Conservation (phyloP, 2,797 vertebrate genomes). For the Anas georgica region DNA sequence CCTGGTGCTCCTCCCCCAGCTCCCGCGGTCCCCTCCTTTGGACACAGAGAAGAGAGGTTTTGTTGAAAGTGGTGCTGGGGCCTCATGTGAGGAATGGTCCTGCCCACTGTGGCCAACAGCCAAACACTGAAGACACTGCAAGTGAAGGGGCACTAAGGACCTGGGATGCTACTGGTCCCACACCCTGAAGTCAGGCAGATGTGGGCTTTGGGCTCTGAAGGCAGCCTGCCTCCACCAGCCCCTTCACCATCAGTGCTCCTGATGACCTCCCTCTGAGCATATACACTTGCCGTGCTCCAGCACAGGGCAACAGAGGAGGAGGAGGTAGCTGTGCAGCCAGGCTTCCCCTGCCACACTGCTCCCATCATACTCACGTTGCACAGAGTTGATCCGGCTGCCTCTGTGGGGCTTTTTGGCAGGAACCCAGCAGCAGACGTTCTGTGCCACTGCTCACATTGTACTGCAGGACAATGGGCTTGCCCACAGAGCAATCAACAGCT, state of each 20-base stretch:
- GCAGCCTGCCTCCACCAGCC: neutral
- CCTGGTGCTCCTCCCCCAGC: slow-evolving; percentile 23
- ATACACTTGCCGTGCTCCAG: rapidly evolving
- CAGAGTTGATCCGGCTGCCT: slow-evolving; percentile 48
- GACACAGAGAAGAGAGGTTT: neutral
- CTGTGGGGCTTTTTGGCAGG: slow-evolving; percentile 56
- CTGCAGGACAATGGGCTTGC: slow-evolving; percentile 40
- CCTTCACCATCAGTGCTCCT: neutral
- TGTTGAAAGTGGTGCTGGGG: neutral
- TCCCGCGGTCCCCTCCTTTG: neutral
- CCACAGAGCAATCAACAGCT: slow-evolving; percentile 1
- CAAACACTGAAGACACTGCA: neutral
- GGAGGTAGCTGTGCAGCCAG: neutral
- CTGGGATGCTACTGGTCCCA: neutral
- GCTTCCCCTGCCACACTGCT: neutral
- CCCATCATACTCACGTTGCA: slow-evolving; percentile 6
- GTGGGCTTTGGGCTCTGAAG: neutral
- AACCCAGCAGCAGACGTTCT: slow-evolving; percentile 55
- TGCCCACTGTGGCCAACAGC: slow-evolving; percentile 46
- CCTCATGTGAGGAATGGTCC: neutral
- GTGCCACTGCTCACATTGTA: slow-evolving; percentile 71
- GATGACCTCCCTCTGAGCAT: neutral
- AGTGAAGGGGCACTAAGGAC: neutral
- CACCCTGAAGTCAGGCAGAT: neutral
- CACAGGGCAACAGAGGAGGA: neutral